A percentile compares a stretch with the other conserved stretches of the same genome.
phyloP scores from a whole-genome alignment of 2,113 vertebrate species.

The Psophia crepitans region DNA sequence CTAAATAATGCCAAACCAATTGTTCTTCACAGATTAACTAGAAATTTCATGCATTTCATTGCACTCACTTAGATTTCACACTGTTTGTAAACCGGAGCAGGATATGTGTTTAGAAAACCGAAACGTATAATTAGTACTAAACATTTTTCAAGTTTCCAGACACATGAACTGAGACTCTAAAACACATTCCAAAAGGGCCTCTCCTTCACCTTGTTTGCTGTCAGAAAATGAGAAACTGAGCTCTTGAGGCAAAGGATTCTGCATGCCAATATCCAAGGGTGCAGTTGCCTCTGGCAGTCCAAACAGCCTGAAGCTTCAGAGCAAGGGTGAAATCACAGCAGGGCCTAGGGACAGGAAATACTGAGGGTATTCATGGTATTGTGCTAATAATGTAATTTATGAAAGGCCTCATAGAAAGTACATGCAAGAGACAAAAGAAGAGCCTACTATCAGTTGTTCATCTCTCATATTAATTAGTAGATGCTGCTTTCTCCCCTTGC shows the following conservation, averaged over 20 bases:
- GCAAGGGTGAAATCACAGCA: background rate
- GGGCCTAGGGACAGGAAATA: background rate
- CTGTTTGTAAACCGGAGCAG: background rate
- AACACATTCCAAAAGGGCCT: background rate
- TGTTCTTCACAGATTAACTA: background rate
- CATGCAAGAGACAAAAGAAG: background rate
- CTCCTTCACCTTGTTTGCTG: background rate
- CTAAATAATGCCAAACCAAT: background rate
- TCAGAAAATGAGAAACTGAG: background rate
- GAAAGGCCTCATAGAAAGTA: background rate
- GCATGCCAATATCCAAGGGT: fast-evolving
- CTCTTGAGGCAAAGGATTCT: background rate
- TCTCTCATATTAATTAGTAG: background rate
- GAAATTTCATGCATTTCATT: background rate
- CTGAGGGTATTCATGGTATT: background rate
- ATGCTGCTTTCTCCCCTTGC: background rate
- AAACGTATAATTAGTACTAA: background rate
- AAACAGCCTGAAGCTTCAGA: background rate
- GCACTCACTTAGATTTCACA: background rate
- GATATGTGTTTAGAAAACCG: background rate
- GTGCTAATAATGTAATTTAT: background rate
- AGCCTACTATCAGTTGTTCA: background rate
- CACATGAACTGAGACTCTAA: background rate
- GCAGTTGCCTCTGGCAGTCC: fast-evolving
- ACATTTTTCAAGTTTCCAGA: background rate